phyloP scores from a whole-genome alignment of 2,113 vertebrate species.

The Amazona guildingii region DNA sequence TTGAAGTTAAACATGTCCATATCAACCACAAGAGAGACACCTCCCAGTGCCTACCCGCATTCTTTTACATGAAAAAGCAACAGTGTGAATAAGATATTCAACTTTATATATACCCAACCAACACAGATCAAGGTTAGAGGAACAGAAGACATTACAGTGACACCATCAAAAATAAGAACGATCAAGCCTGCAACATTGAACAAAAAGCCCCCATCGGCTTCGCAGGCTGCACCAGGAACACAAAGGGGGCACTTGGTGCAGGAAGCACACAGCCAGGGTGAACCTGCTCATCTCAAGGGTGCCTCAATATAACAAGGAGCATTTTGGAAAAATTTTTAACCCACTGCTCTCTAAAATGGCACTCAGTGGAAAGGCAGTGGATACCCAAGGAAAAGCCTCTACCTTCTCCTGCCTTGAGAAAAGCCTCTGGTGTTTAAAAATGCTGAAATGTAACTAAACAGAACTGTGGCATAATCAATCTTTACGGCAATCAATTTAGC shows the following conservation, averaged over 20 bases:
- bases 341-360: neutral
- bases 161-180: neutral
- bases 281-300: neutral
- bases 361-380: neutral
- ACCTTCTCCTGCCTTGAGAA: neutral
- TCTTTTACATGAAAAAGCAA: neutral
- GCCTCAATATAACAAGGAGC: neutral
- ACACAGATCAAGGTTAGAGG: rapidly evolving
- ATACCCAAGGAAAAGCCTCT: neutral
- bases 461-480: neutral
- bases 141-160: neutral
- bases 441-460: neutral
- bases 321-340: neutral
- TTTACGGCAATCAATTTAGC: neutral
- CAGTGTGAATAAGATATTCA: neutral
- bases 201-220: neutral
- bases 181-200: neutral
- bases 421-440: neutral
- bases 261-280: no score
- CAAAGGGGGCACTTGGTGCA: rapidly evolving
- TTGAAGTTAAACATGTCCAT: neutral
- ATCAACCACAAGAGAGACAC: neutral
- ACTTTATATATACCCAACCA: neutral
- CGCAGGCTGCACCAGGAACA: neutral
- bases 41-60: neutral